Evolutionary conservation across 2,888 invertebrate species (phyloP), one percentile per base, ranked within the genome.

Genomic region (Cephus nigrinus): DNA sequence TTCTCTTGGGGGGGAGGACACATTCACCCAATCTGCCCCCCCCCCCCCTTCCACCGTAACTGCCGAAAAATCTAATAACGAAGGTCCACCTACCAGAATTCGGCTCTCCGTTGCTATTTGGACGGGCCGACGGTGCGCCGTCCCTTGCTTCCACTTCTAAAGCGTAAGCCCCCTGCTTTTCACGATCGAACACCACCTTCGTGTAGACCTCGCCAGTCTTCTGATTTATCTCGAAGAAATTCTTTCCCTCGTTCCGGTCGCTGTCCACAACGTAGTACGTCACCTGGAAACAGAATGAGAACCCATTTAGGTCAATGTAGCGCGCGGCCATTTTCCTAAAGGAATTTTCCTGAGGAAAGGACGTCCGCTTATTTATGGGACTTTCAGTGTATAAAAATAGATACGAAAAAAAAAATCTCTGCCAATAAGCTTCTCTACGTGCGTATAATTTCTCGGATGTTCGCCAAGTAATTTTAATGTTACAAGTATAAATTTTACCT

Each of bases 121-220:
- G 98, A 83, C 98, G 94, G 77, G 98, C 98, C 23, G 99, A 99
- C n/a, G 98, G 96, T 78, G 97, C 97, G 76, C 98, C 98, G 91
- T 99, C 99, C 79, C 98, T 94, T 0, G 99, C 99, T 92, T 98
- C 98, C 87, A 99, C 98, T 91, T 98, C 98, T 90, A 99, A 93
- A 68, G 99, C 99, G 93, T 99, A 99, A 79, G 98, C 98, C 73
- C 97, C 97, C 92, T 98, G 98, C 93, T 98, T 98, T 93, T 99
- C 99, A 83, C 99, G 95, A 93, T 99, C 99, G 93, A 99, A 99
- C 88, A 98, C 96, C 86, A 97, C 94, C 92, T 97, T 97, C 71
- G 98, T 98, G 93, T 97, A 98, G 90, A 99, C 97, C 92, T 98
- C 97, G 33, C 99, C 99, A 40, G 98, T 97, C 92, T 97, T 96